Percentiles rank a stretch among this genome's conserved stretches.
Evolutionary conservation across 2,888 invertebrate species (phyloP).

Genomic region (Chrysomela aeneicollis): DNA sequence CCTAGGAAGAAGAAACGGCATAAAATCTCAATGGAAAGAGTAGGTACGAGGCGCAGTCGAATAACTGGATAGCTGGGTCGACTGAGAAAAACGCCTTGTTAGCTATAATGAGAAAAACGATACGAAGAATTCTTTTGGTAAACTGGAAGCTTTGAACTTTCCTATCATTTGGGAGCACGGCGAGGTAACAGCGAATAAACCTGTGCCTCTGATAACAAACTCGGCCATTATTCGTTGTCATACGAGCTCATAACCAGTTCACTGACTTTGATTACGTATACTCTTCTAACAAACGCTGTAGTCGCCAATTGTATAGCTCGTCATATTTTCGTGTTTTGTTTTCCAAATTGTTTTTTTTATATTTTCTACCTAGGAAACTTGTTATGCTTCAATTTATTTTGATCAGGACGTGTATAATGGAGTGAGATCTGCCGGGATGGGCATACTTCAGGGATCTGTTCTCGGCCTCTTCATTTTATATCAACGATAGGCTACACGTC

Average conservation of each 20-base stretch:
- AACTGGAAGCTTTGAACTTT: constrained; percentile 2
- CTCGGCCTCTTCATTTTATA: too few species aligned
- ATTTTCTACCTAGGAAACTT: too few species aligned
- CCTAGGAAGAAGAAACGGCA: background rate
- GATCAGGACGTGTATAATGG: too few species aligned
- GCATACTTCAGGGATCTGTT: too few species aligned
- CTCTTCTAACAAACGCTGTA: background rate
- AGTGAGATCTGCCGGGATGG: too few species aligned
- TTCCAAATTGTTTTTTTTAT: too few species aligned
- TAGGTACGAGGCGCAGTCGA: background rate
- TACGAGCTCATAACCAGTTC: background rate
- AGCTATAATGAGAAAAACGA: constrained; percentile 12
- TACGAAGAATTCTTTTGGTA: constrained; percentile 15
- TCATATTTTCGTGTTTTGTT: too few species aligned
- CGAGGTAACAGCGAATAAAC: too few species aligned
- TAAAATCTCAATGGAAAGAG: too few species aligned
- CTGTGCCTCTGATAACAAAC: background rate
- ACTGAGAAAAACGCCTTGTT: constrained; percentile 18
- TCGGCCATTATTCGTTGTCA: background rate
- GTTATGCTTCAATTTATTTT: too few species aligned
- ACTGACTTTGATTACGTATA: background rate
- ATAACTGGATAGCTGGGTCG: background rate
- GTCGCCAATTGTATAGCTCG: background rate
- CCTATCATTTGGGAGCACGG: background rate
- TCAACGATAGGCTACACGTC: too few species aligned